Evolutionary conservation across 1,140 invertebrate genomes (phyloP).

Genomic region (Meteorus sp.): DNA sequence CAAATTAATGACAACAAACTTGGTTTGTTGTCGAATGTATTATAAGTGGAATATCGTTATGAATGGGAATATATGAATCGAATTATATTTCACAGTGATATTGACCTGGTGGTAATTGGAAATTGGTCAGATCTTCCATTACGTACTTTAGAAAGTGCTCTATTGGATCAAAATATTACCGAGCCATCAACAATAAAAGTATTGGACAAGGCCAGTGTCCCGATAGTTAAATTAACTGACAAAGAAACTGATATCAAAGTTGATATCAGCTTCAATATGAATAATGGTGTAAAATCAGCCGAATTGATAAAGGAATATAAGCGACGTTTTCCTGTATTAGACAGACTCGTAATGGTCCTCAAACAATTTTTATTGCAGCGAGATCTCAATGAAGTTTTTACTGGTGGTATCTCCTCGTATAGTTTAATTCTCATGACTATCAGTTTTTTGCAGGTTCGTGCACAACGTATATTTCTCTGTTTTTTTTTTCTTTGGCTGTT

Average conservation of each 20-base stretch:
- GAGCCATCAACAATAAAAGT: conserved; percentile 89
- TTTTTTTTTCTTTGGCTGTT: conserved; percentile 20
- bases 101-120: conserved; percentile 95
- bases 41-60: too few species aligned
- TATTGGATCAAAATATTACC: conserved; percentile 86
- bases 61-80: too few species aligned
- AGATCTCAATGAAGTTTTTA: conserved; percentile 98
- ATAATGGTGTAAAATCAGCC: conserved; percentile 91
- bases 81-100: conserved; percentile 76
- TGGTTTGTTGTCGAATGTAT: too few species aligned
- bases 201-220: conserved; percentile 94
- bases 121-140: conserved; percentile 92
- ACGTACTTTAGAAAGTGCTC: conserved; percentile 84
- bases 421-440: conserved; percentile 98
- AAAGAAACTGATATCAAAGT: conserved; percentile 89
- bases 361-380: conserved; percentile 97
- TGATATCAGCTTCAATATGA: conserved; percentile 99
- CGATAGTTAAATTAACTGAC: conserved; percentile 97
- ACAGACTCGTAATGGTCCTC: conserved; percentile 93
- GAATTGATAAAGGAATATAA: conserved; percentile 90
- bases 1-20: too few species aligned
- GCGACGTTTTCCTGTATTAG: conserved; percentile 79
- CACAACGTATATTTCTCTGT: too few species aligned
- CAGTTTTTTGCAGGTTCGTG: conserved; percentile 94
- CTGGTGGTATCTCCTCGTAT: conserved; percentile 98